These are phyloP conservation scores for Pasiphila rectangulata DNA, from an alignment of 2,888 invertebrate genomes.

Conservation along the genomic window DNA sequence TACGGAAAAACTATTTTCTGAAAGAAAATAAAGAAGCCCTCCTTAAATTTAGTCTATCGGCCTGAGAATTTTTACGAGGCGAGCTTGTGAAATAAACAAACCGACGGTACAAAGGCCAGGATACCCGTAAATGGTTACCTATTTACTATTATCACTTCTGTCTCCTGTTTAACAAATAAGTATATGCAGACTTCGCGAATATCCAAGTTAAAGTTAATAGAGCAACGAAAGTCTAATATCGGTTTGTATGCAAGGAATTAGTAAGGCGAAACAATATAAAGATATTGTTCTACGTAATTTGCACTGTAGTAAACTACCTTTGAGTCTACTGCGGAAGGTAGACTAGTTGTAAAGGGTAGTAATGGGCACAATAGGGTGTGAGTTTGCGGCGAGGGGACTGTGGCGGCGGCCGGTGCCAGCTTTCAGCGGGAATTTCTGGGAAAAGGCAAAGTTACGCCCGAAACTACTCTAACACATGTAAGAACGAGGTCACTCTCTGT, in stretches of 20 bases:
- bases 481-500: conserved; percentile 47
- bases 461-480: conserved; percentile 53
- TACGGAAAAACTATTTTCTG: conserved; percentile 50
- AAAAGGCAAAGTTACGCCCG: conserved; percentile 60
- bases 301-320: conserved; percentile 24
- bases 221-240: conserved; percentile 7
- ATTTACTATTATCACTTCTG: conserved; percentile 59
- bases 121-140: conserved; percentile 59
- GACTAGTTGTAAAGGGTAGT: conserved; percentile 58
- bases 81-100: conserved; percentile 72
- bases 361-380: conserved; percentile 60
- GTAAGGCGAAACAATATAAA: conserved; percentile 25
- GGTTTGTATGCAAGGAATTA: not conserved
- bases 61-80: conserved; percentile 72
- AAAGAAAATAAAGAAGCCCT: conserved; percentile 64
- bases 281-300: conserved; percentile 18
- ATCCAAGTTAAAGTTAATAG: conserved; percentile 2
- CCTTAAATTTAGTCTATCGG: conserved; percentile 71
- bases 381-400: conserved; percentile 55
- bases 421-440: conserved; percentile 56
- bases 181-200: conserved; percentile 29
- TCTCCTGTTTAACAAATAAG: too few relatives aligned
- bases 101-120: conserved; percentile 66
- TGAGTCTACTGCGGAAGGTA: conserved; percentile 42
- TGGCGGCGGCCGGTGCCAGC: conserved; percentile 47